Evolutionary conservation across 2,888 invertebrate species (phyloP).

Genomic region (Heterodera filipjevi): DNA sequence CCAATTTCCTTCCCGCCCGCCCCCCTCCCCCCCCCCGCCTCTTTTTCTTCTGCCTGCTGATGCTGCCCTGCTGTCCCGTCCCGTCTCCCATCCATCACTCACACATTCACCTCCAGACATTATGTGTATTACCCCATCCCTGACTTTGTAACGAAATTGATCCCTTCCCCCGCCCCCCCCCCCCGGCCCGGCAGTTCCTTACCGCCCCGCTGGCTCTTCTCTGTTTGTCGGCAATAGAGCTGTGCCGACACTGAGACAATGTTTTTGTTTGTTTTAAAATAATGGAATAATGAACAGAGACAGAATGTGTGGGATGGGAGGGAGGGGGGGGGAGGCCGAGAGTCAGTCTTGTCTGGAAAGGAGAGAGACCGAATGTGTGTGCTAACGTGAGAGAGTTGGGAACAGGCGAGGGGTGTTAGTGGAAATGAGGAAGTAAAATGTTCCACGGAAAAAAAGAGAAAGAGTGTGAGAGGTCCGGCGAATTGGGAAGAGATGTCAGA

Average conservation of each 20-base stretch:
- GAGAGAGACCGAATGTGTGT: not conserved
- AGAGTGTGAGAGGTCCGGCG: too few species aligned
- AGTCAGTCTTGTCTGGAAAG: too few species aligned
- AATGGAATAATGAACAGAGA: not conserved
- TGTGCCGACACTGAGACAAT: not conserved
- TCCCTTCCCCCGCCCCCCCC: not conserved
- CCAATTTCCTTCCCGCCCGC: not conserved
- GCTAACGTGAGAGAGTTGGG: not conserved
- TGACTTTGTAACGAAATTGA: slow-evolving; percentile 1
- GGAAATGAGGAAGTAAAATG: not conserved
- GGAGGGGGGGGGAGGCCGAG: not conserved
- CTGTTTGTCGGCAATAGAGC: not conserved
- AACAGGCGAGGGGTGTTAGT: not conserved
- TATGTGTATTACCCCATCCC: not conserved
- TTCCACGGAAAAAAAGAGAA: too few species aligned
- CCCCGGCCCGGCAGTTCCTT: too few species aligned
- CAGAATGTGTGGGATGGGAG: not conserved
- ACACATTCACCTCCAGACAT: not conserved
- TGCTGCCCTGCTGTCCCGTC: too few species aligned
- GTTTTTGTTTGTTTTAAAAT: not conserved
- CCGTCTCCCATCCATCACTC: not conserved
- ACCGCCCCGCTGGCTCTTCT: too few species aligned
- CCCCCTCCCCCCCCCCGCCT: not conserved
- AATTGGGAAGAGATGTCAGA: too few species aligned
- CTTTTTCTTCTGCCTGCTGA: too few species aligned